Evolutionary conservation across 1,140 invertebrate species (phyloP), one percentile per base, ranked within the genome.

Genomic region (Akabosia matsudoensis): DNA sequence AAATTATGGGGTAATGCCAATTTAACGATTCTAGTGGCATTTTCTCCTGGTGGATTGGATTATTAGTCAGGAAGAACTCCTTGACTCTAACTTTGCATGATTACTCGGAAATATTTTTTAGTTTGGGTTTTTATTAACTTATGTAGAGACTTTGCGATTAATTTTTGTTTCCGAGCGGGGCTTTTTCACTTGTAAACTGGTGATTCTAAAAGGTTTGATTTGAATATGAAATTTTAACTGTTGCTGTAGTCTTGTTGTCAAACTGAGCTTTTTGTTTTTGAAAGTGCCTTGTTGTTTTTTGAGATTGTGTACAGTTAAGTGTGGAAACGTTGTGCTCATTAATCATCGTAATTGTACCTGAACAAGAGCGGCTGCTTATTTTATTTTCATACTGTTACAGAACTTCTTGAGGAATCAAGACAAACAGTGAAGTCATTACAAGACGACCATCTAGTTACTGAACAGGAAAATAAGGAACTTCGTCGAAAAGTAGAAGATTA

Each of bases 331-430:
- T n/a, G n/a, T n/a, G n/a, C n/a, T n/a, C n/a, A n/a, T n/a, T n/a
- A n/a, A n/a, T n/a, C n/a, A n/a, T n/a, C n/a, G n/a, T n/a, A n/a
- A n/a, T n/a, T n/a, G n/a, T n/a, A n/a, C n/a, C n/a, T n/a, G n/a
- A n/a, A n/a, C n/a, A n/a, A n/a, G n/a, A n/a, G n/a, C 37, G 37
- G 18, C 22, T 56, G 54, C 22, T 56, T 56, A 22, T 56, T 56
- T 10, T 56, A 24, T n/a, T n/a, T n/a, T n/a, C n/a, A n/a, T n/a
- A n/a, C 54, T 22, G 7, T 45, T 24, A 45, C 37, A 56, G 54
- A 56, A 56, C 74, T 80, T 18, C 70, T 80, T 22, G 79, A 80
- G 24, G 79, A 80, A 64, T 78, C 79, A n/a, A 70, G 79, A 33
- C 74, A 80, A 70, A 75, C 56, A 16, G 64, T 70, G 7, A 76